phyloP scores from a whole-genome alignment of 2,113 vertebrate species.

The Mobula birostris region DNA sequence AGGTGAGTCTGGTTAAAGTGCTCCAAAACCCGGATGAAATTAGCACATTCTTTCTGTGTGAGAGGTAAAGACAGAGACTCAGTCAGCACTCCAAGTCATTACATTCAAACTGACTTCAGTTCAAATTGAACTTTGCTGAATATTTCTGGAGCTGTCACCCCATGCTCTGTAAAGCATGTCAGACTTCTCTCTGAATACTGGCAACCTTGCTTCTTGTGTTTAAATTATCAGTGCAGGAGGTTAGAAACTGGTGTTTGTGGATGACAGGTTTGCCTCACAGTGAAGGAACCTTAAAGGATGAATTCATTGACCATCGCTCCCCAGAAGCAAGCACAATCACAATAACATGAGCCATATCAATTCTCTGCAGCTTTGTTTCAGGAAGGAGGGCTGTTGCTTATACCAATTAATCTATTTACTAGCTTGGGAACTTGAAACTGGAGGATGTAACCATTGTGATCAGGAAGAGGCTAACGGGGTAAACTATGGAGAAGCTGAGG shows the following conservation, averaged over 20 bases:
- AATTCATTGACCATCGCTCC: neutral
- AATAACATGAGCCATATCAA: neutral
- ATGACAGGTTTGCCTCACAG: no score
- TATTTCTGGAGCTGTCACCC: neutral
- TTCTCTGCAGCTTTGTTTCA: neutral
- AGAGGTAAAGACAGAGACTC: conserved; percentile 40
- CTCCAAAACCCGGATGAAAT: conserved; percentile 91
- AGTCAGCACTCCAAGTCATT: neutral
- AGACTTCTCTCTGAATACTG: neutral
- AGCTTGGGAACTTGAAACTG: neutral
- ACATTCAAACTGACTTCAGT: neutral
- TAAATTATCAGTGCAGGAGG: neutral
- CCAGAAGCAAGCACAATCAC: neutral
- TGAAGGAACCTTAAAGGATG: neutral
- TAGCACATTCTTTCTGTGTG: conserved; percentile 90
- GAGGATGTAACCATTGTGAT: neutral
- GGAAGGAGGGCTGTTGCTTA: neutral
- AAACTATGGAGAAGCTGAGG: neutral
- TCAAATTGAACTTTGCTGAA: neutral
- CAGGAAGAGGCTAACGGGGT: neutral
- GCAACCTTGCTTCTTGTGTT: neutral
- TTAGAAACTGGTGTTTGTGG: neutral
- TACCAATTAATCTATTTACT: neutral
- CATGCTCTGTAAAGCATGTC: neutral
- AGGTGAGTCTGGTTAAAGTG: conserved; percentile 89